phyloP scores from a whole-genome alignment of 1,140 invertebrate species.

The Ericerus pela region DNA sequence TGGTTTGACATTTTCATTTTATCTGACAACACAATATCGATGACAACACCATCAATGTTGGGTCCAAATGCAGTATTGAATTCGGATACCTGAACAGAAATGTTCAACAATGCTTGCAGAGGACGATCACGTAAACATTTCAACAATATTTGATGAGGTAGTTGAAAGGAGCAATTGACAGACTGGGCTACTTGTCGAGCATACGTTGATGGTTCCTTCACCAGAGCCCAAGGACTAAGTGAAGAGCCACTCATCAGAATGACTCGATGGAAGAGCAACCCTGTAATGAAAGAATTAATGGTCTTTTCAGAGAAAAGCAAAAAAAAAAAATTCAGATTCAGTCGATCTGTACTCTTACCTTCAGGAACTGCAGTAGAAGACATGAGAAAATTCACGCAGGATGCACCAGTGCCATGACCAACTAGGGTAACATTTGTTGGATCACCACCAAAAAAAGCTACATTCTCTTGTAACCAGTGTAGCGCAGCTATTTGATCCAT shows the following conservation, averaged over 20 bases:
- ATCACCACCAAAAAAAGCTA: conserved; percentile 82
- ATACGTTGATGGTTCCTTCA: conserved; percentile 71
- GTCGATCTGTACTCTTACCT: too few species aligned
- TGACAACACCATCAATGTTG: conserved; percentile 80
- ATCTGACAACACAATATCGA: conserved; percentile 41
- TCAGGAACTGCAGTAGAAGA: conserved; percentile 81
- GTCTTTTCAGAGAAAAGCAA: too few species aligned
- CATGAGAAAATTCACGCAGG: conserved; percentile 86
- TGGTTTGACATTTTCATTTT: not conserved
- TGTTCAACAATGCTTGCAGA: conserved; percentile 40
- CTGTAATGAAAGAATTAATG: conserved; percentile 42
- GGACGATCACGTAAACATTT: conserved; percentile 69
- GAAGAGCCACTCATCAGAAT: conserved; percentile 91
- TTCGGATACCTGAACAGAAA: conserved; percentile 50
- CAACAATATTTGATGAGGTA: conserved; percentile 51
- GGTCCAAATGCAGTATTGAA: conserved; percentile 77
- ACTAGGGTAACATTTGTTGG: conserved; percentile 82
- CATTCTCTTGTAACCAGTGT: conserved; percentile 89
- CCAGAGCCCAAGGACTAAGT: conserved; percentile 79
- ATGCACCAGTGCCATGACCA: conserved; percentile 88
- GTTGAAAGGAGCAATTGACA: conserved; percentile 70
- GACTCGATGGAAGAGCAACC: conserved; percentile 78
- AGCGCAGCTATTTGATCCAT: conserved; percentile 89
- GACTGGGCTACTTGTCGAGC: conserved; percentile 69
- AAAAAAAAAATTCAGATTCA: too few species aligned